phyloP scores from a whole-genome alignment of 2,888 invertebrate species.

The Nysson spinosus region DNA sequence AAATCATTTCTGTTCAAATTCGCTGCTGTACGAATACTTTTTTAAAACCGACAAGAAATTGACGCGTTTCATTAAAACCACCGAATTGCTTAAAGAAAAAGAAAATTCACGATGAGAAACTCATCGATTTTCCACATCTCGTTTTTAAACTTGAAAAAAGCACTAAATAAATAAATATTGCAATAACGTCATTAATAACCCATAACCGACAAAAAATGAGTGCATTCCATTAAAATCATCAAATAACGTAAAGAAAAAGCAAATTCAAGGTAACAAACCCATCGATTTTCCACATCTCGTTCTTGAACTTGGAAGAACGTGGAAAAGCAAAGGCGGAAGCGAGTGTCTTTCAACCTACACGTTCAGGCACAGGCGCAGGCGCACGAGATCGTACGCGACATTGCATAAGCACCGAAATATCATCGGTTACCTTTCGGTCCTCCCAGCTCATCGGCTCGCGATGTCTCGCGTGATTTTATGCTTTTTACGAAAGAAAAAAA shows the following conservation, averaged over 20 bases:
- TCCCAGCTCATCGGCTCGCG: conserved; percentile 26
- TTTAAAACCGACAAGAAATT: no score
- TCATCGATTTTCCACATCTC: conserved; percentile 11
- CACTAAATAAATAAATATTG: no score
- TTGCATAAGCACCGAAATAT: conserved; percentile 37
- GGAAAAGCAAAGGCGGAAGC: conserved; percentile 5
- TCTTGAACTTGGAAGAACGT: conserved; percentile 47
- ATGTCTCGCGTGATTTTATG: conserved; percentile 21
- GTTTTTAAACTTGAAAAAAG: conserved; percentile 49
- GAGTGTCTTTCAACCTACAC: conserved; percentile 23
- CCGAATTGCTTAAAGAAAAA: no score
- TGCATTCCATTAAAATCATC: no score
- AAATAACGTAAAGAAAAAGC: no score
- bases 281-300: conserved; percentile 17
- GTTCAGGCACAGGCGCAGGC: no score
- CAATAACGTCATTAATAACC: no score
- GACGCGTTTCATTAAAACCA: no score
- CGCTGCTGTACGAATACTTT: no score
- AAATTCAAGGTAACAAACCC: conserved; percentile 1
- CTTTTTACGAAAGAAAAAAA: no score
- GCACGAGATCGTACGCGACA: conserved; percentile 30
- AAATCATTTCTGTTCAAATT: no score
- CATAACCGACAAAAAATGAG: no score
- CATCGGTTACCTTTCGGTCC: conserved; percentile 12
- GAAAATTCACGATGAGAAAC: background rate